These are phyloP conservation scores for Tolmerus cingulatus DNA, from an alignment of 2,888 invertebrate genomes.

Conservation along the genomic window DNA sequence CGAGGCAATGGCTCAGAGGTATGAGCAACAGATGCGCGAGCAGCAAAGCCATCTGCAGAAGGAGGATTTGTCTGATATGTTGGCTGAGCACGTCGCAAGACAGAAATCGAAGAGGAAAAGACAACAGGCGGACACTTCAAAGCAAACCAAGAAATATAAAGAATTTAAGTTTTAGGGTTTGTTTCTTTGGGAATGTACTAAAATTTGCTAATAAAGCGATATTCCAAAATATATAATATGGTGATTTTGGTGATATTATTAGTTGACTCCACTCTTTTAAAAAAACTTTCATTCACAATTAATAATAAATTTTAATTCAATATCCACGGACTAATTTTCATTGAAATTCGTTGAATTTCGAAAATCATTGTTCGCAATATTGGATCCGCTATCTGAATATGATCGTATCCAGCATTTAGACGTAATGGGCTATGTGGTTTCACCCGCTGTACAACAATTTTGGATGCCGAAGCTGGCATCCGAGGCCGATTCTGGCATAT, in stretches of 20 bases:
- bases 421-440: too few relatives aligned
- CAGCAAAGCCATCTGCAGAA: slow-evolving; percentile 87
- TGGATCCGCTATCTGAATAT: too few relatives aligned
- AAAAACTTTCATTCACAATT: too few relatives aligned
- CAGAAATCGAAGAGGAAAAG: slow-evolving; percentile 96
- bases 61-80: slow-evolving; percentile 98
- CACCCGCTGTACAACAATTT: too few relatives aligned
- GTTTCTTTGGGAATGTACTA: not conserved
- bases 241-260: not conserved
- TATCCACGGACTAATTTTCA: too few relatives aligned
- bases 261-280: not conserved
- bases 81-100: slow-evolving; percentile 96
- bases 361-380: too few relatives aligned
- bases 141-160: slow-evolving; percentile 95
- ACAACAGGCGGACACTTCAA: slow-evolving; percentile 87
- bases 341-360: too few relatives aligned
- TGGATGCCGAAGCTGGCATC: too few relatives aligned
- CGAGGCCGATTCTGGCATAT: too few relatives aligned
- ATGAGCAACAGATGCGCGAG: slow-evolving; percentile 95
- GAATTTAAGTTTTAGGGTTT: slow-evolving; percentile 90
- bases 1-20: slow-evolving; percentile 93
- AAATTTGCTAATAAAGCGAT: not conserved
- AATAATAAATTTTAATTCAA: too few relatives aligned
- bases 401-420: too few relatives aligned
- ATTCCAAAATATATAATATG: not conserved